Conservation (phyloP, 1,140 invertebrate species). For the Drosophila takahashii region DNA sequence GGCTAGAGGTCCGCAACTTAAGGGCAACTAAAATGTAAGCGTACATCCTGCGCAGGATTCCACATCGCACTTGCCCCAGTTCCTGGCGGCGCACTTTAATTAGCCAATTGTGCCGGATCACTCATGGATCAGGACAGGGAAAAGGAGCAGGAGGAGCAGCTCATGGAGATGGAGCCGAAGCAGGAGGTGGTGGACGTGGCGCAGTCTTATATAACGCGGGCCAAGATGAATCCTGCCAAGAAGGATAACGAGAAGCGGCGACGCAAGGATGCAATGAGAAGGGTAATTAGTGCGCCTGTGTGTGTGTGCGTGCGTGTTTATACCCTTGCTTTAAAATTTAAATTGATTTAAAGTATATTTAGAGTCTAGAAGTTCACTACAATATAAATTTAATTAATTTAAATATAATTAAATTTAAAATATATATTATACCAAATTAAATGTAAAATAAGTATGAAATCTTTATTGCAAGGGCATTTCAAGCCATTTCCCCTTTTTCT, state of each 20-base stretch:
- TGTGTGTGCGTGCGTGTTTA: slow-evolving; percentile 12
- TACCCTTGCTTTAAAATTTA: no score
- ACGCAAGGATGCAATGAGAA: slow-evolving; percentile 81
- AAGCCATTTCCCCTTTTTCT: neutral
- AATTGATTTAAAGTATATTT: no score
- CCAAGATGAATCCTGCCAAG: slow-evolving; percentile 79
- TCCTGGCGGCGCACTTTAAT: slow-evolving; percentile 7
- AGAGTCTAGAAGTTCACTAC: no score
- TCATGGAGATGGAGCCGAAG: slow-evolving; percentile 26
- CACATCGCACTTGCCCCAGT: neutral
- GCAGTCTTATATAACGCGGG: slow-evolving; percentile 79
- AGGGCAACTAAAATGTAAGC: slow-evolving; percentile 27
- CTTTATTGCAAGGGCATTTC: neutral
- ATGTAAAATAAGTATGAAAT: neutral
- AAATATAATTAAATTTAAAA: no score
- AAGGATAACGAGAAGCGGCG: slow-evolving; percentile 81
- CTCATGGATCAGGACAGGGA: slow-evolving; percentile 45
- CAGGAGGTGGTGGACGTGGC: slow-evolving; percentile 50
- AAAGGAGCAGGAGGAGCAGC: slow-evolving; percentile 47
- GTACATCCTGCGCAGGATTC: slow-evolving; percentile 3
- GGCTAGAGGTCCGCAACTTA: neutral
- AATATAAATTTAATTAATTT: no score
- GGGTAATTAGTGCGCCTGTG: slow-evolving; percentile 68
- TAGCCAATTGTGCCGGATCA: slow-evolving; percentile 38
- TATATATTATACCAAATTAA: no score